Conservation (phyloP, 35 echinoderm and acorn worm genomes). For the Hemicentrotus pulcherrimus region DNA sequence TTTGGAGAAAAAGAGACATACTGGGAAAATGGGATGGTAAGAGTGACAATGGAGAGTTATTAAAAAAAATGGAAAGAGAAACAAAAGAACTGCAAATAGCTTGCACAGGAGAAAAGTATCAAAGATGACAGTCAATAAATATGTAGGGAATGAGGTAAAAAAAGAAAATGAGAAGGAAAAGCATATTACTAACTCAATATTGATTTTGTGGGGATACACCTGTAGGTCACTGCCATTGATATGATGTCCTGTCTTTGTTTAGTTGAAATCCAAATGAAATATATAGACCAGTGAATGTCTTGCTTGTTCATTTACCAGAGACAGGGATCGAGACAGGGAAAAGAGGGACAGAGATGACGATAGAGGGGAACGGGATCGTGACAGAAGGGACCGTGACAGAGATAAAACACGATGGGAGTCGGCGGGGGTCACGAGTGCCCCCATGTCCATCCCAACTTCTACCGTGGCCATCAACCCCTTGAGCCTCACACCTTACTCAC, state of each 20-base stretch:
- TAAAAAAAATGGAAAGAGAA: background rate
- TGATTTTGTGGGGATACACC: background rate
- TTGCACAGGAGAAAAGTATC: no score
- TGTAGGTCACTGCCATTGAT: background rate
- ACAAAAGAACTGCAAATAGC: no score
- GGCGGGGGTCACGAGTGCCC: constrained; percentile 47
- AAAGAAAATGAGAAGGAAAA: no score
- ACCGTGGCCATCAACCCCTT: constrained; percentile 57
- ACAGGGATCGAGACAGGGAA: constrained; percentile 73
- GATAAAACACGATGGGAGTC: constrained; percentile 45
- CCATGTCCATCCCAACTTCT: constrained; percentile 27
- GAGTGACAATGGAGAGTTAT: background rate
- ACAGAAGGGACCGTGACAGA: constrained; percentile 70
- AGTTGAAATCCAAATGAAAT: background rate
- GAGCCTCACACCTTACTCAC: constrained; percentile 74
- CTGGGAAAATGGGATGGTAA: no score
- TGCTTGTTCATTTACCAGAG: background rate
- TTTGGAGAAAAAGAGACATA: no score
- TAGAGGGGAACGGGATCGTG: constrained; percentile 60
- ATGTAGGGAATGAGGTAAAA: no score
- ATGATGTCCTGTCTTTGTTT: background rate
- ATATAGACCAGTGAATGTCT: background rate
- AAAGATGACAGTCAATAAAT: no score
- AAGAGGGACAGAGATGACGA: constrained; percentile 66
- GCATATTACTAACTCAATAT: no score